A percentile compares a stretch with the other conserved stretches of the same genome.
Evolutionary conservation across 1,140 invertebrate genomes (phyloP).

Genomic region (Daktulosphaira vitifoliae): DNA sequence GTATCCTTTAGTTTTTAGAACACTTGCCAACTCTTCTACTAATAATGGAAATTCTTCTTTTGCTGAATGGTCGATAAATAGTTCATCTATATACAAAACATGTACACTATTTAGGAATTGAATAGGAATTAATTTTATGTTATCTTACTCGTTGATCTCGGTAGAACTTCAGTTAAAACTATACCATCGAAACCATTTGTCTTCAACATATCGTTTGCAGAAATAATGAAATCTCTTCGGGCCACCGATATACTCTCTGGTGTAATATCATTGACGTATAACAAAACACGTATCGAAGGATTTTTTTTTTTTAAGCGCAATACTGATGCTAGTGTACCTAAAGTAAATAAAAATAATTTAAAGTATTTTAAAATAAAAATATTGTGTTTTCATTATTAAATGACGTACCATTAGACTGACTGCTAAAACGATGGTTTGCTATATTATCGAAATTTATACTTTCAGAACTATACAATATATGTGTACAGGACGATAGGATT

Average conservation of each 20-base stretch:
- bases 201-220: neutral
- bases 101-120: no score
- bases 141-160: neutral
- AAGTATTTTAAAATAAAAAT: neutral
- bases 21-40: slow-evolving; percentile 48
- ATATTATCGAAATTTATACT: slow-evolving; percentile 10
- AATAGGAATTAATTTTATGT: neutral
- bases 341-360: neutral
- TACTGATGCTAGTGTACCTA: neutral
- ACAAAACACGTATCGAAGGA: neutral
- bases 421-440: slow-evolving; percentile 4
- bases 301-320: slow-evolving; percentile 2
- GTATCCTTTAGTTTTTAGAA: slow-evolving; percentile 46
- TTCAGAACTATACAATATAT: neutral
- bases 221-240: slow-evolving; percentile 11
- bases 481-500: slow-evolving; percentile 3
- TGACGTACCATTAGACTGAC: slow-evolving; percentile 8
- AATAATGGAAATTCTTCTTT: slow-evolving; percentile 47
- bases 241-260: neutral
- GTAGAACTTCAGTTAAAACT: slow-evolving; percentile 4
- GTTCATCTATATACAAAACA: neutral
- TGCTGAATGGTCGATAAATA: neutral
- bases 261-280: neutral
- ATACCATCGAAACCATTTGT: slow-evolving; percentile 9
- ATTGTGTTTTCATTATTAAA: neutral